Evolutionary conservation across 2,797 vertebrate genomes (phyloP).

Genomic region (Aphelocoma californica): DNA sequence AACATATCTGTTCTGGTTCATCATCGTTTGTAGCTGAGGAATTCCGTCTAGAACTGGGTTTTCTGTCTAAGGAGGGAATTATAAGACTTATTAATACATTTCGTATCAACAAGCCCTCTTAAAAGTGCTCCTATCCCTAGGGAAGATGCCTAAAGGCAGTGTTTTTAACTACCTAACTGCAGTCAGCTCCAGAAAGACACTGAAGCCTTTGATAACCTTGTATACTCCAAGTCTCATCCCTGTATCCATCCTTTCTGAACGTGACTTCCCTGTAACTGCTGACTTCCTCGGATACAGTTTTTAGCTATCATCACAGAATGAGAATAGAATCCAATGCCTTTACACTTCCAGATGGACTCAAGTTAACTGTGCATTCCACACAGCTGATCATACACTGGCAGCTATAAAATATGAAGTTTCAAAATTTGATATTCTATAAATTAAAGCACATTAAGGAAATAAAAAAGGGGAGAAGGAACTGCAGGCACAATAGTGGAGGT

Average conservation of each 20-base stretch:
- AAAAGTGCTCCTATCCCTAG: background rate
- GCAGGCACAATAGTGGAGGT: background rate
- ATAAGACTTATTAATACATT: background rate
- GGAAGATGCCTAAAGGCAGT: background rate
- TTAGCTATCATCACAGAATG: background rate
- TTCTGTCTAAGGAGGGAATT: conserved; percentile 56
- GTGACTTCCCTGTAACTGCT: background rate
- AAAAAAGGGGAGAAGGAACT: background rate
- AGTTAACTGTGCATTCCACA: background rate
- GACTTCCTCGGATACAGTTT: background rate
- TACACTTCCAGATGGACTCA: background rate
- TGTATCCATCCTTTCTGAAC: background rate
- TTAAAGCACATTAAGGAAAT: background rate
- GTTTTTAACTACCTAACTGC: background rate
- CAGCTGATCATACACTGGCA: background rate
- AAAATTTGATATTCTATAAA: background rate
- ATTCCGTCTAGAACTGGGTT: background rate
- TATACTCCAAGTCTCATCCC: background rate
- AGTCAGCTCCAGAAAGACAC: background rate
- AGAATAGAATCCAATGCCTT: background rate
- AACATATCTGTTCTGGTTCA: conserved; percentile 81
- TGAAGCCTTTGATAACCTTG: background rate
- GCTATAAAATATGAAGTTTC: background rate
- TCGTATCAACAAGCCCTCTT: background rate
- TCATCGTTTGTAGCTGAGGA: background rate